Percentiles rank a stretch among this genome's conserved stretches.
Evolutionary conservation across 2,113 vertebrate species (phyloP).

Genomic region (Ancistrus triradiatus): DNA sequence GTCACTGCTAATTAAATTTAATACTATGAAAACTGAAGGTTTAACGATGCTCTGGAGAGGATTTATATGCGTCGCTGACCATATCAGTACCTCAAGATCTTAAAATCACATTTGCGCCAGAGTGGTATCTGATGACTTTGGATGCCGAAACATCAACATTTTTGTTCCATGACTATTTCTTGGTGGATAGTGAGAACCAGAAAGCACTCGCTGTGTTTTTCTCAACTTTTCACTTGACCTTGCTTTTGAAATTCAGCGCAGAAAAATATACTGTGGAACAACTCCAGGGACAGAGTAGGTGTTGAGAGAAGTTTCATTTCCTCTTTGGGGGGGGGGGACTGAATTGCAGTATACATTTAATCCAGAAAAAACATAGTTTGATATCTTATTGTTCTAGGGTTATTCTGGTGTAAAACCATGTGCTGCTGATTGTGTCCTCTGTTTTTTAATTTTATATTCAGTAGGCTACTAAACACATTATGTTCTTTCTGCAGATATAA

Average conservation of each 20-base stretch:
- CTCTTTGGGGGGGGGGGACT: no score
- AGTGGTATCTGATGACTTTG: slow-evolving; percentile 2
- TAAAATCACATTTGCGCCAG: neutral
- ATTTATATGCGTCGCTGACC: neutral
- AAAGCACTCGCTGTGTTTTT: slow-evolving; percentile 6
- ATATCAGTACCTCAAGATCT: slow-evolving; percentile 10
- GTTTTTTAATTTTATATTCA: no score
- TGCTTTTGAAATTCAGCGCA: neutral
- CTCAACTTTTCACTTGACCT: neutral
- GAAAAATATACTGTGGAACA: neutral
- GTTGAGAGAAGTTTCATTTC: neutral
- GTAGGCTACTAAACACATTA: no score
- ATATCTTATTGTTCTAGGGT: no score
- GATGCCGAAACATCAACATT: slow-evolving; percentile 13
- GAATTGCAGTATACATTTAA: no score
- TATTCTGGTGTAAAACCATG: no score
- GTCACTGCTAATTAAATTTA: neutral
- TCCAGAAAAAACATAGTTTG: no score
- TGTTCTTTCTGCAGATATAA: slow-evolving; percentile 77
- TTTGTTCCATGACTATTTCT: neutral
- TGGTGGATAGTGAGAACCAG: neutral
- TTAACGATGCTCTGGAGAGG: slow-evolving; percentile 12
- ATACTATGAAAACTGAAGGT: neutral
- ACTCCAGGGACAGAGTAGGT: neutral
- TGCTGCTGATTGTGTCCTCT: no score